Evolutionary conservation across 53 echinoderm and acorn worm genomes (phyloP), one percentile per base, ranked within the genome.

Genomic region (Pentamera pediparva): DNA sequence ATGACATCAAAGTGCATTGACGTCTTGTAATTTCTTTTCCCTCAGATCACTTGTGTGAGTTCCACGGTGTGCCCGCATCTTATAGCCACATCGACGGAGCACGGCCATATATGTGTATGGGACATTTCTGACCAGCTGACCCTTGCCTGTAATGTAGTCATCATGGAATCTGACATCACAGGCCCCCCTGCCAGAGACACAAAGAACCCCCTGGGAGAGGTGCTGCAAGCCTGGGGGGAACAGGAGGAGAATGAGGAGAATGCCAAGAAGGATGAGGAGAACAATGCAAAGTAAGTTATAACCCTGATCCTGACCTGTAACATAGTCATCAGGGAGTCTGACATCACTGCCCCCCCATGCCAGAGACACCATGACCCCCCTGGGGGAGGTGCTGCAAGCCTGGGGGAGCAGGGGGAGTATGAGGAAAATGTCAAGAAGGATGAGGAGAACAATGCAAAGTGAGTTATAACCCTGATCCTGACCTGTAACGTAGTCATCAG

Each of bases 101-200:
- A 92, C 59, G 98, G 98, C 21, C 78, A 75, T 56, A 77, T 98
- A 79, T 83, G 98, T 61, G 64, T 98, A 76, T 98, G 98, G 98
- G 92, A 98, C 63, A 89, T 98, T 29, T 62, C 81, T 35, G 70
- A 89, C 40, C 98, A 98, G 76, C 80, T 98, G 38, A 89, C 83
- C 70, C 59, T 98, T 26, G 85, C 82, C 65, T 67, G 67, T 67
- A 13, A 67, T 21, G 6, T 67, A 41, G 67, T 67, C 10, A 39
- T 67, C 22, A 31, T 43, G 41, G 67, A 67, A 30, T 39, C 39
- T 27, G 67, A 67, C 41, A 28, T 67, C n/a, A 60, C 3, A 36
- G 61, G 45, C 0, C 32, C 32, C 9, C 76, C 60, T 43, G n/a
- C n/a, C n/a, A n/a, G n/a, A n/a, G 63, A 58, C 12, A 69, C 30